phyloP scores from a whole-genome alignment of 2,797 vertebrate species.

The Heterohyrax brucei region DNA sequence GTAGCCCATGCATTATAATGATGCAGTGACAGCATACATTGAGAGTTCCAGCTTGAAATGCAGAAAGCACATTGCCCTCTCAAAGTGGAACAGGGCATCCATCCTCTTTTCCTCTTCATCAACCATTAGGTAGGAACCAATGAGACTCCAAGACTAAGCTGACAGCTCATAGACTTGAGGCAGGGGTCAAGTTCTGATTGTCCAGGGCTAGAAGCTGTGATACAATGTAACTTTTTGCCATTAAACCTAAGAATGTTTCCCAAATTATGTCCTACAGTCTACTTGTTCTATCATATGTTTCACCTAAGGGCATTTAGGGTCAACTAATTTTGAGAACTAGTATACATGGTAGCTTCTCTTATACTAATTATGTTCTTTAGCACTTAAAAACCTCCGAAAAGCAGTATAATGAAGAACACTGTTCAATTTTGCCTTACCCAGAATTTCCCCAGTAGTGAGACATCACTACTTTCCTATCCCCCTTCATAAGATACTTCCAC shows the following conservation, averaged over 20 bases:
- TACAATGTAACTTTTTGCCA: not conserved
- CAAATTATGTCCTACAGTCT: not conserved
- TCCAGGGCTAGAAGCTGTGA: not conserved
- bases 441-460: not conserved
- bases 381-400: constrained; percentile 26
- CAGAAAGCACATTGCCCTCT: constrained; percentile 6
- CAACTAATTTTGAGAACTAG: not conserved
- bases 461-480: not conserved
- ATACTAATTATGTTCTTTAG: not conserved
- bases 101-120: constrained; percentile 1
- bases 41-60: constrained; percentile 53
- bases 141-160: not conserved
- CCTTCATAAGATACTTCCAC: not conserved
- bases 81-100: not conserved
- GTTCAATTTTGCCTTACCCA: constrained; percentile 9
- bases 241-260: not conserved
- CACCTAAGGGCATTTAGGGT: not conserved
- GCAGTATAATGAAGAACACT: not conserved
- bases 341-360: not conserved
- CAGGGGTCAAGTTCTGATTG: not conserved
- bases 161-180: not conserved
- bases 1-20: not conserved
- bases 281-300: not conserved
- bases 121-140: not conserved
- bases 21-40: not conserved